phyloP scores from a whole-genome alignment of 1,140 invertebrate genomes.

The Octopus bimaculoides region DNA sequence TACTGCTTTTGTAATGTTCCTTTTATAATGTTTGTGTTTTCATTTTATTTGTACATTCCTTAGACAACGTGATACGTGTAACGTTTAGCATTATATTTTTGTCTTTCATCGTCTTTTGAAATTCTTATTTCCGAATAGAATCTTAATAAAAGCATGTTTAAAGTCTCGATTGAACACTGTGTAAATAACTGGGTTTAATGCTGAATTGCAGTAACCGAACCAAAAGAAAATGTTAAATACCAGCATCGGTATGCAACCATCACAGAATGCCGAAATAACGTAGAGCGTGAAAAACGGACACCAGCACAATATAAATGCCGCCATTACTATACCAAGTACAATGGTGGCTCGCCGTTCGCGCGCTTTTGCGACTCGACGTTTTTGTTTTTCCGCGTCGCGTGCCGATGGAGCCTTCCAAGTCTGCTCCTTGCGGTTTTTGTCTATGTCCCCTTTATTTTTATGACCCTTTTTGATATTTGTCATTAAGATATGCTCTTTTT shows the following conservation, averaged over 20 bases:
- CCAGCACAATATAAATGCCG: constrained; percentile 98
- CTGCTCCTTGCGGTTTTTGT: constrained; percentile 13
- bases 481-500: constrained; percentile 1
- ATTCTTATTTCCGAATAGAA: constrained; percentile 62
- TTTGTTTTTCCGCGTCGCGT: constrained; percentile 84
- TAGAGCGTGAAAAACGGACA: constrained; percentile 97
- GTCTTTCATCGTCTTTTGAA: constrained; percentile 14
- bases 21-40: too few relatives aligned
- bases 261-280: constrained; percentile 77
- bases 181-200: constrained; percentile 97
- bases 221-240: constrained; percentile 96
- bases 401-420: constrained; percentile 15
- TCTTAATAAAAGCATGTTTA: constrained; percentile 94
- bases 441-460: constrained; percentile 24
- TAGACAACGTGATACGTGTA: too few relatives aligned
- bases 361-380: constrained; percentile 88
- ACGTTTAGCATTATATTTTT: too few relatives aligned
- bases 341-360: constrained; percentile 96
- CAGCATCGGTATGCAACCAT: constrained; percentile 82
- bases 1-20: constrained; percentile 11
- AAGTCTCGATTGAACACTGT: constrained; percentile 99
- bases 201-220: constrained; percentile 98
- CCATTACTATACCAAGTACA: constrained; percentile 97
- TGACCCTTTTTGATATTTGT: constrained; percentile 15
- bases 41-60: too few relatives aligned